Evolutionary conservation across 2,888 invertebrate genomes (phyloP), one percentile per base, ranked within the genome.

Genomic region (Agonopterix heracliana): DNA sequence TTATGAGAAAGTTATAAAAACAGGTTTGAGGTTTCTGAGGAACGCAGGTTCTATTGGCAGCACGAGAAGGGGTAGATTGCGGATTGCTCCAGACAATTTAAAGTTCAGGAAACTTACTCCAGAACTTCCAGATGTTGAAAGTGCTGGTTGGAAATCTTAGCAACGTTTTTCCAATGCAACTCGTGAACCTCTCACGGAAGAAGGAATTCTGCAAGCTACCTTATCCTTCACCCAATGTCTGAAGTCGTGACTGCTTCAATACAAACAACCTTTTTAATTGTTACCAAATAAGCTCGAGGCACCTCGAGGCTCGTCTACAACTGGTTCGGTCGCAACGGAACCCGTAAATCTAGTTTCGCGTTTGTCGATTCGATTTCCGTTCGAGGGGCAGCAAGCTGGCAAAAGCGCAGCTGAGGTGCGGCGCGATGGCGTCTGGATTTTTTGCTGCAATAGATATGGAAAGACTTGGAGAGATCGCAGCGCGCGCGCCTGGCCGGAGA

Each of bases 391-490:
- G 61, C 66, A 26, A 35, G 41, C 42, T 60, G 54, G 57, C 65
- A 64, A 68, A 62, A 68, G 68, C 66, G 67, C 71, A 73, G 71
- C 71, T 68, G 74, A 62, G 68, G 56, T 54, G 60, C 63, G 61
- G 48, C 55, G 59, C 34, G 54, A 45, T 55, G 62, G 63, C 64
- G 64, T 63, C 64, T 66, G 63, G 60, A 60, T 69, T 74, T 76
- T 78, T 77, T 71, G 68, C 64, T 64, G 71, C 70, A 68, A 68
- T 71, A 71, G 74, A 68, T 68, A 71, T 66, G 61, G 58, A 63
- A 61, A 60, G 59, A 65, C 60, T 61, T 58, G 74, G 81, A 76
- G 81, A 79, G 83, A 81, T 79, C 78, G 76, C 71, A 66, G 78
- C 82, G 80, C 78, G 74, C 75, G 79, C 80, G 66, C 65, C 52